Percentiles rank a stretch among this genome's conserved stretches.
phyloP scores from a whole-genome alignment of 2,113 vertebrate genomes.

The Scopus umbretta region DNA sequence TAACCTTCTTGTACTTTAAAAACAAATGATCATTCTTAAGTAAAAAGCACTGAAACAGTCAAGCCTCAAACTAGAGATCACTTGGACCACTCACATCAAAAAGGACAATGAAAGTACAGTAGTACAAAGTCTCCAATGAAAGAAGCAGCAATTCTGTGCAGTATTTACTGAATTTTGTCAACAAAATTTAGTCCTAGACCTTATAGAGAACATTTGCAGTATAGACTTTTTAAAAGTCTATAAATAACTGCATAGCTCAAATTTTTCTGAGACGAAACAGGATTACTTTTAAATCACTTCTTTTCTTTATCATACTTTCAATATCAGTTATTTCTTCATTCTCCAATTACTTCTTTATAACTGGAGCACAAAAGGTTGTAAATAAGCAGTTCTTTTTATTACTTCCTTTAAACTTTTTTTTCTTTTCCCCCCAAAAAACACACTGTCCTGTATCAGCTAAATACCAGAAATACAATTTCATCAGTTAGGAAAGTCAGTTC shows the following conservation, averaged over 20 bases:
- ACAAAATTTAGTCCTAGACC: not conserved
- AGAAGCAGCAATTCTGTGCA: not conserved
- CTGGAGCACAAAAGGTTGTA: not conserved
- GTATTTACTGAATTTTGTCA: not conserved
- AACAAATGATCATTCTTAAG: not conserved
- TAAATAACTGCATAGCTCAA: not conserved
- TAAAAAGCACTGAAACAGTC: not conserved
- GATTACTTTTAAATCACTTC: not conserved
- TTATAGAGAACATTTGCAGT: not conserved
- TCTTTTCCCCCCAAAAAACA: not conserved
- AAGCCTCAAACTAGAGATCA: not conserved
- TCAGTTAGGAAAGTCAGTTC: not conserved
- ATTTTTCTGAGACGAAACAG: not conserved
- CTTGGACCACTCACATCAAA: not conserved
- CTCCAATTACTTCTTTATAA: not conserved
- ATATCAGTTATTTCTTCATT: not conserved
- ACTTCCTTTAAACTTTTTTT: not conserved
- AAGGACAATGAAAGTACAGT: not conserved
- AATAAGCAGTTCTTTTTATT: not conserved
- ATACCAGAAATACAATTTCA: not conserved
- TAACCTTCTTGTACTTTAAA: not conserved
- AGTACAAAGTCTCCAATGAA: not conserved
- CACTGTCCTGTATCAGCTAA: not conserved
- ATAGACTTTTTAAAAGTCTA: not conserved
- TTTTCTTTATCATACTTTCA: not conserved